phyloP scores from a whole-genome alignment of 2,888 invertebrate species.

The Epinotia bilunana region DNA sequence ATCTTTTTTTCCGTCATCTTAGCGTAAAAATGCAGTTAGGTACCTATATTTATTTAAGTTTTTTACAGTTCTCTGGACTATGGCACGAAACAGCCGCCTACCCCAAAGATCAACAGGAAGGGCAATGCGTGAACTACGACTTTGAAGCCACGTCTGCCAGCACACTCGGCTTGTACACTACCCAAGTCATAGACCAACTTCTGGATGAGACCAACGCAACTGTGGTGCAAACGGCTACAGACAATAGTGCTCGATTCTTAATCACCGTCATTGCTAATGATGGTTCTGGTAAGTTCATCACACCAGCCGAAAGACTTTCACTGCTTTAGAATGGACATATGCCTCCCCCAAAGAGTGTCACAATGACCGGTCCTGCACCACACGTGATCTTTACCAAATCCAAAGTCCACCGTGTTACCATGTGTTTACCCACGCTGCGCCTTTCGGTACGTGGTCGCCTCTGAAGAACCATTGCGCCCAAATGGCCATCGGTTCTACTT shows the following conservation, averaged over 20 bases:
- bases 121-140: slow-evolving; percentile 41
- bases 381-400: too few relatives aligned
- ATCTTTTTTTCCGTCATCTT: too few relatives aligned
- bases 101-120: slow-evolving; percentile 39
- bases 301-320: too few relatives aligned
- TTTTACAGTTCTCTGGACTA: slow-evolving; percentile 42
- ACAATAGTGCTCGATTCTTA: slow-evolving; percentile 35
- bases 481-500: too few relatives aligned
- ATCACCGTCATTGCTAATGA: slow-evolving; percentile 31
- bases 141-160: slow-evolving; percentile 15
- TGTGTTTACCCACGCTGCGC: too few relatives aligned
- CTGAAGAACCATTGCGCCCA: too few relatives aligned
- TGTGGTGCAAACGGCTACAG: slow-evolving; percentile 40
- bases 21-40: too few relatives aligned
- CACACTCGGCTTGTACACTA: slow-evolving; percentile 50
- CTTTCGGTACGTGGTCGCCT: too few relatives aligned
- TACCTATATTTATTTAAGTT: neutral
- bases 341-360: too few relatives aligned
- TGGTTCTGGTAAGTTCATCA: slow-evolving; percentile 22
- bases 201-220: slow-evolving; percentile 49
- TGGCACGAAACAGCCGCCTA: slow-evolving; percentile 46
- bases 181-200: slow-evolving; percentile 51
- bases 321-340: too few relatives aligned
- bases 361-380: too few relatives aligned
- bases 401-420: too few relatives aligned